Base-by-base conservation (phyloP, 2,797 vertebrate species). In the Gephyroberyx darwinii region DNA sequence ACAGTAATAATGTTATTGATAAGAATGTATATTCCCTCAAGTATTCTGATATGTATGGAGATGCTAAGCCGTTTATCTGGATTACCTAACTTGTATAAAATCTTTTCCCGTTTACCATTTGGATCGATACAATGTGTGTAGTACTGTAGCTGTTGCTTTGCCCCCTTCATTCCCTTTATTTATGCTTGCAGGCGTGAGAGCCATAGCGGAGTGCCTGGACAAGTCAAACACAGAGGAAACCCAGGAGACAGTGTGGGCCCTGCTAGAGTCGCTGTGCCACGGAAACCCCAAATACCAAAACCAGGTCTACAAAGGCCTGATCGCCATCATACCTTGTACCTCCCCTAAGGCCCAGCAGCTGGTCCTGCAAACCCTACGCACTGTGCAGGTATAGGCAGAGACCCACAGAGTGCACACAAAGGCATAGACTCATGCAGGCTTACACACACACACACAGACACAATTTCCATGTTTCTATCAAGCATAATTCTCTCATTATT, bases 271-370 rank as follows among this genome's bases (percentile, higher is more conserved):
- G 26, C 81, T 93, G 75, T 94, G 88, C 77, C 88, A 3, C 0
- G 93, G 90, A 82, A 97, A 93, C 82, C 93, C 93, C 72, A 94
- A 90, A 89, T 94, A 94, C 78, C 92, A 95, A 79, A 92, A 90
- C 43, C 94, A 95, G 61, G 93, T 96, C 13, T 96, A 95, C 79
- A 94, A 93, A 88, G 84, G 87, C n/a, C 86, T 97, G 2, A 69
- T 95, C 12, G 89, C 90, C 0, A 75, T 96, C 61, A 83, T 96
- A 84, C 79, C 88, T 0, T 93, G 91, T n/a, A 26, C 59, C 1
- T 93, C 86, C 17, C 90, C 95, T 0, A 90, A 81, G 50, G 89
- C 89, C 57, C 94, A 95, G 80, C 94, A 93, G 55, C 87, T 94
- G 63, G 86, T 94, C 43, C 88, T 96, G 62, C 92, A 90, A 81